A percentile compares a stretch with the other conserved stretches of the same genome.
These are phyloP conservation scores for Pachymerium ferrugineum DNA, from an alignment of 2,888 invertebrate species.

Conservation along the genomic window DNA sequence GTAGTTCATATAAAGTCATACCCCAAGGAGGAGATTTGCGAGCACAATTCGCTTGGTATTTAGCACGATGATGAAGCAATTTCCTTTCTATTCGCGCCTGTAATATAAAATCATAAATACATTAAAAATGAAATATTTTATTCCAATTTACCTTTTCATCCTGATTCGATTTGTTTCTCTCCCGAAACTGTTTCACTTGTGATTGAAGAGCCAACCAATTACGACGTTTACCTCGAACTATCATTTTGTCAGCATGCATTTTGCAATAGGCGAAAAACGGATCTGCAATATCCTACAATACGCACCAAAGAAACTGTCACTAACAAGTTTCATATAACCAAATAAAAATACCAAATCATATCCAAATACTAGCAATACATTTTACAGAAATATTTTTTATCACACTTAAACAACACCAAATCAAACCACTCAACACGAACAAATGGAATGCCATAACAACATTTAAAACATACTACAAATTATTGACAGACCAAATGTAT, in stretches of 20 bases:
- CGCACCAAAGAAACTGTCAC: not conserved
- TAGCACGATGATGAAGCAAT: conserved; percentile 66
- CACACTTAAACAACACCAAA: not conserved
- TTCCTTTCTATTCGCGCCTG: conserved; percentile 48
- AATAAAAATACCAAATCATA: not conserved
- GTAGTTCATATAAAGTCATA: conserved; percentile 45
- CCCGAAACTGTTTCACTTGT: conserved; percentile 61
- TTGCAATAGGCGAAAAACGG: conserved; percentile 97
- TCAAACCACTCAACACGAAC: not conserved
- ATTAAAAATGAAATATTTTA: not conserved
- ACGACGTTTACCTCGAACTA: conserved; percentile 58
- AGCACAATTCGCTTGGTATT: conserved; percentile 55
- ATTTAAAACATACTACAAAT: too few species aligned
- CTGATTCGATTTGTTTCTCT: conserved; percentile 34
- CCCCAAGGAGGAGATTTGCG: conserved; percentile 65
- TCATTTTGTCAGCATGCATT: conserved; percentile 85
- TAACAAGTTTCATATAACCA: not conserved
- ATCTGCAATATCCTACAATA: conserved; percentile 59
- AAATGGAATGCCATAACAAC: conserved; percentile 12
- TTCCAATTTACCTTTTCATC: conserved; percentile 42
- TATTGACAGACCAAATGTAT: not conserved
- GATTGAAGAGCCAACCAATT: conserved; percentile 84
- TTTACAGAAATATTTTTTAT: not conserved
- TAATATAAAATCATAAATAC: conserved; percentile 33
- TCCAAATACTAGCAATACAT: not conserved